Conservation (phyloP, 1,140 invertebrate genomes). For the Pemphigus obesinymphae region DNA sequence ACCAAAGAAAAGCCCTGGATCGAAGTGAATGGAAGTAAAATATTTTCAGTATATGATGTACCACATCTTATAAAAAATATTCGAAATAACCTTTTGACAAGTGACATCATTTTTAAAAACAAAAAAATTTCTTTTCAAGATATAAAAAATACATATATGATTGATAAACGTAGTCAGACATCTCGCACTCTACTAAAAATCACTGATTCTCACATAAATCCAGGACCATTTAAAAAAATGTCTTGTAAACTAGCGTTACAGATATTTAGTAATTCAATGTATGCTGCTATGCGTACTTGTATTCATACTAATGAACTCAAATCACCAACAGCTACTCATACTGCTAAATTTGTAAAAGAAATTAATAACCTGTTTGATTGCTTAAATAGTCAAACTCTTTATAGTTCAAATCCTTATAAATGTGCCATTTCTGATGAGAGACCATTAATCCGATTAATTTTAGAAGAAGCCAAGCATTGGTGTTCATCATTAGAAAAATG, state of each 20-base stretch:
- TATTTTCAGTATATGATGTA: neutral
- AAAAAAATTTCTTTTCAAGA: neutral
- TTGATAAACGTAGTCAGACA: neutral
- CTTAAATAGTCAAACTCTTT: neutral
- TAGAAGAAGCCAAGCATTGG: neutral
- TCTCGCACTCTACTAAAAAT: slow-evolving; percentile 4
- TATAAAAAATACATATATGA: neutral
- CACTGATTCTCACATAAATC: neutral
- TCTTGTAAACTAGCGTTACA: neutral
- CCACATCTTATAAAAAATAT: slow-evolving; percentile 3
- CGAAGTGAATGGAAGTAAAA: neutral
- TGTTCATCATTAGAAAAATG: neutral
- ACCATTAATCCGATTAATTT: neutral
- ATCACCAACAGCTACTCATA: neutral
- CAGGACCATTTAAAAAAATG: neutral
- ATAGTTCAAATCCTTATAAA: neutral
- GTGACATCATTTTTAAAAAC: neutral
- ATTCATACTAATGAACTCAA: neutral
- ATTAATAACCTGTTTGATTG: neutral
- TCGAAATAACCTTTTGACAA: neutral
- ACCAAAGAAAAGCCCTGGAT: neutral
- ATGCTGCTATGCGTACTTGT: neutral
- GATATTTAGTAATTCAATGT: neutral
- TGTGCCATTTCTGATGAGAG: neutral
- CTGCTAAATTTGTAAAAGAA: neutral